Evolutionary conservation across 2,797 vertebrate genomes (phyloP), one percentile per base, ranked within the genome.

Genomic region (Heteromormyrus szaboi): DNA sequence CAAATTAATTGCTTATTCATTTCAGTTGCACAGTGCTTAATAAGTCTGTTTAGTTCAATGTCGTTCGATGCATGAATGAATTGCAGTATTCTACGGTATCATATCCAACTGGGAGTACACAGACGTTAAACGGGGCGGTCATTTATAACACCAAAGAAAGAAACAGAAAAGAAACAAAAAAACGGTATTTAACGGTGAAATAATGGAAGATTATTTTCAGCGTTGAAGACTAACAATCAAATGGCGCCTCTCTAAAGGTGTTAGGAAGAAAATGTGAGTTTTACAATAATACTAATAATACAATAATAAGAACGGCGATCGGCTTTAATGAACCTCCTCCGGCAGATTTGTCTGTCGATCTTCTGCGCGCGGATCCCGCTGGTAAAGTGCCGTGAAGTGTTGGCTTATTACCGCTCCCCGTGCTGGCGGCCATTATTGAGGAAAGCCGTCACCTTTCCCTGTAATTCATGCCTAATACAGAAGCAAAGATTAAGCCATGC

Each of bases 251-350:
- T 14, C 12, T 54, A 29, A 65, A 85, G 4, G 22, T 85, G 83
- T 53, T 14, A 81, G 29, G 62, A 56, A n/a, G 68, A 89, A 90
- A 89, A 89, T 46, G 90, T 83, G 88, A 89, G 68, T 50, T 90
- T 90, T 90, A 79, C 56, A 54, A 79, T 88, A 79, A 87, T 14
- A 33, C 65, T 79, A 84, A 88, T 87, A 90, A 87, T 53, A 50
- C 12, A 19, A 88, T 17, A 53, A 87, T 62, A 85, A 50, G 62
- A 85, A 85, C 50, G 22, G 11, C 19, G 22, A 85, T 85, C 29
- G 62, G 48, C 79, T 53, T 50, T 90, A 90, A 90, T 56, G 85
- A 89, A 44, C 12, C 25, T 86, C 84, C n/a, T 62, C 79, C 44
- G 5, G 53, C 54, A 72, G 41, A 65, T 89, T 89, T 86, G 81